A percentile compares a stretch with the other conserved stretches of the same genome.
Evolutionary conservation across 1,140 invertebrate species (phyloP).

Genomic region (Probaryconus sp.): DNA sequence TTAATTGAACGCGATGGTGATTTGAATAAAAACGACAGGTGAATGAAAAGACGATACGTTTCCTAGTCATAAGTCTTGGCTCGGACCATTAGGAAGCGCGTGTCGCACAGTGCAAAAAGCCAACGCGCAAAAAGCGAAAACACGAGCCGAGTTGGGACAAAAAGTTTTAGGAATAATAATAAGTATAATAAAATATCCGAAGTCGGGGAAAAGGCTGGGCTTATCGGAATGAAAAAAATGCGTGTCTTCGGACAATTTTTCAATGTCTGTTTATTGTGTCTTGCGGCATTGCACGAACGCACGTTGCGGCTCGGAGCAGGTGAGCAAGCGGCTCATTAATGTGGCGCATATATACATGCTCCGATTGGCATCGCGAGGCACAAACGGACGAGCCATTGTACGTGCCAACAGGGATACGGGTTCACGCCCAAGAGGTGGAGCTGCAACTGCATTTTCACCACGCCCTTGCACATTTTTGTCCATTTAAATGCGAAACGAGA

Average conservation of each 20-base stretch:
- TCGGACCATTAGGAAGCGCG: neutral
- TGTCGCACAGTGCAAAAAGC: neutral
- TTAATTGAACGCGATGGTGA: slow-evolving; percentile 59
- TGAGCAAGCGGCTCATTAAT: slow-evolving; percentile 69
- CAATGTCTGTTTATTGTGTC: slow-evolving; percentile 56
- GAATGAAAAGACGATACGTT: slow-evolving; percentile 36
- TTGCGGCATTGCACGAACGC: neutral
- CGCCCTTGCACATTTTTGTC: slow-evolving; percentile 64
- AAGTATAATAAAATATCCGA: too few relatives aligned
- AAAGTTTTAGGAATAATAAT: too few relatives aligned
- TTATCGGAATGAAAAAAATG: slow-evolving; percentile 53
- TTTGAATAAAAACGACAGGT: slow-evolving; percentile 61
- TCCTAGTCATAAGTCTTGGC: slow-evolving; percentile 39
- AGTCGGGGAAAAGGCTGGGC: slow-evolving; percentile 25
- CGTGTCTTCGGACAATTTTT: slow-evolving; percentile 58
- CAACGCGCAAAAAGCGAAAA: slow-evolving; percentile 32
- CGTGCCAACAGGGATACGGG: slow-evolving; percentile 60
- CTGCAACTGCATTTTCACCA: slow-evolving; percentile 62
- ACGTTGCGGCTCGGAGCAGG: slow-evolving; percentile 46
- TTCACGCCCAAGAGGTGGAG: slow-evolving; percentile 65
- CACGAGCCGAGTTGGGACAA: slow-evolving; percentile 12
- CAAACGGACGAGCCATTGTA: slow-evolving; percentile 64
- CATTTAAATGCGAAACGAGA: slow-evolving; percentile 55
- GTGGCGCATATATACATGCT: slow-evolving; percentile 56
- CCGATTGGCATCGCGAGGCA: slow-evolving; percentile 61